Conservation (phyloP, 2,797 vertebrate genomes). For the Dallia pectoralis region DNA sequence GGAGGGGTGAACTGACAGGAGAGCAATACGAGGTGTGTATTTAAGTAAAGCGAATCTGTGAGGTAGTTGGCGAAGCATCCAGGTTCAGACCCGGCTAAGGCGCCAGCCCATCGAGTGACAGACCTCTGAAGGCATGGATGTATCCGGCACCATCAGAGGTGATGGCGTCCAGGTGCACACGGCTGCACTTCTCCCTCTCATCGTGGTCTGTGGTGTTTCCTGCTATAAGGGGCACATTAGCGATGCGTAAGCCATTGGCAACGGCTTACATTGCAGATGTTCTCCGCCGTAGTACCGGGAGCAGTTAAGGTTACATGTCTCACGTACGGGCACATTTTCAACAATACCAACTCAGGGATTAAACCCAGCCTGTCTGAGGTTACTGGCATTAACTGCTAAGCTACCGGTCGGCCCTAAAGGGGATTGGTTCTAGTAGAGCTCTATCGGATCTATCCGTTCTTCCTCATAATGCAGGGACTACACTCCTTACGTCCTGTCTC, state of each 20-base stretch:
- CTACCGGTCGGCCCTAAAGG: too few relatives aligned
- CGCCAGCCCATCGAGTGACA: not conserved
- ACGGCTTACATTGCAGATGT: too few relatives aligned
- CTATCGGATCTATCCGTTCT: not conserved
- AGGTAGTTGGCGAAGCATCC: not conserved
- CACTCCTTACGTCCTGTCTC: not conserved
- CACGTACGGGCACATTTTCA: too few relatives aligned
- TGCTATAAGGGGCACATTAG: slow-evolving; percentile 26
- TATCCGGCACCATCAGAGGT: slow-evolving; percentile 70
- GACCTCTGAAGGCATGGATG: slow-evolving; percentile 81
- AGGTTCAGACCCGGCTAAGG: too few relatives aligned
- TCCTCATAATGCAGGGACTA: not conserved
- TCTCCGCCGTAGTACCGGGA: too few relatives aligned
- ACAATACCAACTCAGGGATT: too few relatives aligned
- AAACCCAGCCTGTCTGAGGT: too few relatives aligned
- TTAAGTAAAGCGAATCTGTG: not conserved
- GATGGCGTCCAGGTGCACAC: slow-evolving; percentile 74
- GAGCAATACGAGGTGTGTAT: not conserved
- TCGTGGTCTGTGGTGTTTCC: slow-evolving; percentile 48
- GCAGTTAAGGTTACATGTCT: too few relatives aligned
- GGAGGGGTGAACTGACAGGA: not conserved
- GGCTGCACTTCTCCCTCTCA: slow-evolving; percentile 71
- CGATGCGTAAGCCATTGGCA: not conserved
- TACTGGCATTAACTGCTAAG: too few relatives aligned
- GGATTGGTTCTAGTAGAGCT: too few relatives aligned